Base-by-base conservation (phyloP, 2,113 vertebrate genomes). In the Romanogobio albipinnatus region DNA sequence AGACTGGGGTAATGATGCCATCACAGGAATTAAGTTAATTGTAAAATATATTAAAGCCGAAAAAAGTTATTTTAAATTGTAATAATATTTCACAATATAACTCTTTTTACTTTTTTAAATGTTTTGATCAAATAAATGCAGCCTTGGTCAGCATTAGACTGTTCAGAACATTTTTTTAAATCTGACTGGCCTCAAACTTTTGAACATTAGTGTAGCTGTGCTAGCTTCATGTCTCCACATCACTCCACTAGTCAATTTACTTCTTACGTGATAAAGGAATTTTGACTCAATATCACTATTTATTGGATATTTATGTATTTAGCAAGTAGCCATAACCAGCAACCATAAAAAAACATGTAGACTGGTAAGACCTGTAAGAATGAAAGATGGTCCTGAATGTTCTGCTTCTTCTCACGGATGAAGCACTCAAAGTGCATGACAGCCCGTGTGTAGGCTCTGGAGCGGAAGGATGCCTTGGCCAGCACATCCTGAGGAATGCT, bases 371-470 rank as follows among this genome's bases (percentile, higher is more conserved):
- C 98, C 97, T 99, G 98, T 88, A 99, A 93, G 94, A 99, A 98
- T 86, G 96, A 96, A 88, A 99, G 96, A 90, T 99, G 98, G 82
- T 97, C 96, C 91, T 98, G 97, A 90, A 99, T 96, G 90, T 96
- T 96, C 92, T 98, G 96, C 82, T 98, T 98, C 90, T 96, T 98
- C 92, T 99, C 97, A 71, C 94, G 94, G 89, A 98, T 97, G 93
- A 97, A 96, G 0, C 97, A 96, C 87, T 99, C 98, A 89, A 99
- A 99, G 92, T 99, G 97, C 98, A 99, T 99, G 76, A 99, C 96
- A 19, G 98, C 96, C 19, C 98, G 95, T 1, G 98, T 99, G 91
- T 99, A 99, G 5, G 97, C 98, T 93, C 97, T 99, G 76, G 98
- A 99, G 68, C 96, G 96, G 77, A 98, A 97, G 4, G 98, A 98